Percentiles rank a stretch among this genome's conserved stretches.
Conservation (phyloP, 23 tunicate genomes). For the Phallusia fumigata region DNA sequence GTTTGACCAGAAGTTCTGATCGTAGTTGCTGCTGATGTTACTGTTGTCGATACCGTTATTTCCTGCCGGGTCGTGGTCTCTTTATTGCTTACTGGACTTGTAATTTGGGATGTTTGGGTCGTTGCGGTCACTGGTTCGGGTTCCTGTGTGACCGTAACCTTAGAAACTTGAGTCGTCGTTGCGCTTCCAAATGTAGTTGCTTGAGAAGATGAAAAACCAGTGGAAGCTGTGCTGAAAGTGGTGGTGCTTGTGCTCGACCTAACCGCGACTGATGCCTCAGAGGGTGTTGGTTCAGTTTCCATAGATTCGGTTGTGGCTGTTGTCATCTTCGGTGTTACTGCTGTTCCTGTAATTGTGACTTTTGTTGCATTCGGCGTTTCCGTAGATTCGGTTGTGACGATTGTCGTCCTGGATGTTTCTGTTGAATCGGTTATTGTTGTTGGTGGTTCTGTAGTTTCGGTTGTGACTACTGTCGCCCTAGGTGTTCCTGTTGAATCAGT, state of each 20-base stretch:
- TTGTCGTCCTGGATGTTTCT: too few species aligned
- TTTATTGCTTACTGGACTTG: not conserved
- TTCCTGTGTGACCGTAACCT: not conserved
- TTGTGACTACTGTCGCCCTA: not conserved
- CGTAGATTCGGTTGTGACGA: too few species aligned
- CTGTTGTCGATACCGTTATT: not conserved
- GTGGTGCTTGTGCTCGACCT: too few species aligned
- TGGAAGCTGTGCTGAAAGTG: not conserved
- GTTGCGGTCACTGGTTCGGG: not conserved
- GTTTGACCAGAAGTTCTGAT: too few species aligned
- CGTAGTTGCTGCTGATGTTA: not conserved
- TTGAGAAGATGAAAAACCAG: not conserved
- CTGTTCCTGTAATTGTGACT: not conserved
- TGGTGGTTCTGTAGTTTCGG: not conserved
- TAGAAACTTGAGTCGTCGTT: not conserved
- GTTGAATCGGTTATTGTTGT: not conserved
- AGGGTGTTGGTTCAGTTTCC: too few species aligned
- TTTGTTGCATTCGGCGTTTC: not conserved
- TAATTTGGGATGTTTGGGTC: not conserved
- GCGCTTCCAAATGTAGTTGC: not conserved
- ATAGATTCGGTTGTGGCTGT: too few species aligned
- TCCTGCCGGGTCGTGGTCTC: not conserved
- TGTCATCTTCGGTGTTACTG: too few species aligned
- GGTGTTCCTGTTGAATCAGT: too few species aligned
- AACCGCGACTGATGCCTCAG: too few species aligned